Evolutionary conservation across 2,113 vertebrate genomes (phyloP).

Genomic region (Pampusana beccarii): DNA sequence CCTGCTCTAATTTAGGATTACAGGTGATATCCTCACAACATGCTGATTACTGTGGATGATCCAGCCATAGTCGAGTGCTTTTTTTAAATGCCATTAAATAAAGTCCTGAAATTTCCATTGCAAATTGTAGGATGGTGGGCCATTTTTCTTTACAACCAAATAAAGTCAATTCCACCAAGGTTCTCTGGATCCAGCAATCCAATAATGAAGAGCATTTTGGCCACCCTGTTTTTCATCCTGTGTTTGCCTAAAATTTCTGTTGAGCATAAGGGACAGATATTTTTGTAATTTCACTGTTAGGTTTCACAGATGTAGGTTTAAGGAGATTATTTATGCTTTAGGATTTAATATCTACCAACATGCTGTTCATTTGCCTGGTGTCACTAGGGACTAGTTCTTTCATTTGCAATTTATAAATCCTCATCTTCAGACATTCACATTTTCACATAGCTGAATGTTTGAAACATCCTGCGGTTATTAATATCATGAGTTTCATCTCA

Average conservation of each 20-base stretch:
- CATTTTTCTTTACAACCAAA: neutral
- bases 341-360: conserved; percentile 49
- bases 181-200: neutral
- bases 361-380: conserved; percentile 44
- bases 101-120: neutral
- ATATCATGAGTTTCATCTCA: conserved; percentile 31
- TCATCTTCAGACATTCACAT: neutral
- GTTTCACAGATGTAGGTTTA: conserved; percentile 35
- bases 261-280: neutral
- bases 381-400: conserved; percentile 36
- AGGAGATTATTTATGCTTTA: conserved; percentile 53
- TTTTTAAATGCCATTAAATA: neutral
- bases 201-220: neutral
- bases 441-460: neutral
- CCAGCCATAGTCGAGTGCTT: neutral
- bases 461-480: conserved; percentile 13
- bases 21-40: neutral
- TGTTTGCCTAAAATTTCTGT: neutral
- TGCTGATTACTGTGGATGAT: neutral
- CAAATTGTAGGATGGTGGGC: neutral
- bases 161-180: neutral
- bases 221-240: neutral
- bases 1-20: neutral
- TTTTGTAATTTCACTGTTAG: conserved; percentile 38
- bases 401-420: conserved; percentile 58